These are phyloP conservation scores for Periparus ater DNA, from an alignment of 2,797 vertebrate genomes.

Conservation along the genomic window DNA sequence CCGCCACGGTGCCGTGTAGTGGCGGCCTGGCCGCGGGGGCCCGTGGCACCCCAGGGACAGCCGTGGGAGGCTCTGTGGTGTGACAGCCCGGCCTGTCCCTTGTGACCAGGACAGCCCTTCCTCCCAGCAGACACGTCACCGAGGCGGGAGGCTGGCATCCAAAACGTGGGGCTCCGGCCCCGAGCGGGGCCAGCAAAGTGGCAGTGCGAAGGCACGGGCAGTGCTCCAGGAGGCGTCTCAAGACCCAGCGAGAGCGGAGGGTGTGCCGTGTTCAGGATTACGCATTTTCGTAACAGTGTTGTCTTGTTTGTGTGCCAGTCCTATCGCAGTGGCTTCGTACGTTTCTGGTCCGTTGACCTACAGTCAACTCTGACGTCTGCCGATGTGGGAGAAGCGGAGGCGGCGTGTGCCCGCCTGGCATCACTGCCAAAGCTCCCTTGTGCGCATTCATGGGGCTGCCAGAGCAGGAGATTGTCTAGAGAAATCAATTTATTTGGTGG, in stretches of 20 bases:
- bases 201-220: background rate
- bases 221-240: background rate
- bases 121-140: background rate
- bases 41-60: background rate
- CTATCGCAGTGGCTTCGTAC: background rate
- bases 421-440: background rate
- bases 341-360: background rate
- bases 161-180: fast-evolving
- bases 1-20: fast-evolving
- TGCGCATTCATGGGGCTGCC: background rate
- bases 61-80: background rate
- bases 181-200: background rate
- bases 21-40: background rate
- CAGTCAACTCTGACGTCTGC: background rate
- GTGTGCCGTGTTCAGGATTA: background rate
- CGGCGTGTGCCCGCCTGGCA: background rate
- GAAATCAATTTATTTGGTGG: background rate
- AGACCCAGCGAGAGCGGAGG: background rate
- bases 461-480: background rate
- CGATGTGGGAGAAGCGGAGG: background rate
- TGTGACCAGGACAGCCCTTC: background rate
- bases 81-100: background rate
- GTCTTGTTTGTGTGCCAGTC: background rate
- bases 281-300: background rate
- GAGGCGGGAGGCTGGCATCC: background rate